Evolutionary conservation across 2,113 vertebrate species (phyloP).

Genomic region (Zonotrichia leucophrys): DNA sequence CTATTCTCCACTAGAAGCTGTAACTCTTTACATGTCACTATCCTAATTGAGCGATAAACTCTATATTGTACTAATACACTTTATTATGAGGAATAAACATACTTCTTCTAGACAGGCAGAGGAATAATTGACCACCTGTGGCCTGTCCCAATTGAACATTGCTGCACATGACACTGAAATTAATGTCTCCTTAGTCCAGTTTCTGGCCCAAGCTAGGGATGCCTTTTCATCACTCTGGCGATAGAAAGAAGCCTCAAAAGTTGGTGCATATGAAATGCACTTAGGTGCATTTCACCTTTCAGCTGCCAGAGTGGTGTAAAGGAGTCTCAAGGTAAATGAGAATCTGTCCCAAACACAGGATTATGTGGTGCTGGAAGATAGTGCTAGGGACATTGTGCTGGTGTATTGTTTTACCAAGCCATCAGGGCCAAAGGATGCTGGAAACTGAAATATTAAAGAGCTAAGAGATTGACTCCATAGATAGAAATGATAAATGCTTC

Average conservation of each 20-base stretch:
- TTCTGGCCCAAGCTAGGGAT: not conserved
- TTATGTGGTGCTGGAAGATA: not conserved
- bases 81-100: slow-evolving; percentile 44
- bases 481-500: not conserved
- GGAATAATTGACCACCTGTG: slow-evolving; percentile 34
- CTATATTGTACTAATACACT: slow-evolving; percentile 10
- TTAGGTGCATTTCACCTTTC: not conserved
- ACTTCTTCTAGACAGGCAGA: slow-evolving; percentile 21
- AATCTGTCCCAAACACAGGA: not conserved
- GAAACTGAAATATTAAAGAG: not conserved
- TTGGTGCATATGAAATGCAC: not conserved
- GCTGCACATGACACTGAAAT: not conserved
- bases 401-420: not conserved
- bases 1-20: not conserved
- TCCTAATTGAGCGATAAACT: slow-evolving; percentile 36
- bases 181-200: not conserved
- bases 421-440: not conserved
- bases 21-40: slow-evolving; percentile 22
- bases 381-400: not conserved
- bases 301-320: not conserved
- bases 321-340: not conserved
- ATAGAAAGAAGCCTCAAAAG: not conserved
- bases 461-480: not conserved
- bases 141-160: not conserved
- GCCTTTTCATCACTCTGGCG: not conserved